Evolutionary conservation across 2,888 invertebrate genomes (phyloP).

Genomic region (Choristoneura rosaceana): DNA sequence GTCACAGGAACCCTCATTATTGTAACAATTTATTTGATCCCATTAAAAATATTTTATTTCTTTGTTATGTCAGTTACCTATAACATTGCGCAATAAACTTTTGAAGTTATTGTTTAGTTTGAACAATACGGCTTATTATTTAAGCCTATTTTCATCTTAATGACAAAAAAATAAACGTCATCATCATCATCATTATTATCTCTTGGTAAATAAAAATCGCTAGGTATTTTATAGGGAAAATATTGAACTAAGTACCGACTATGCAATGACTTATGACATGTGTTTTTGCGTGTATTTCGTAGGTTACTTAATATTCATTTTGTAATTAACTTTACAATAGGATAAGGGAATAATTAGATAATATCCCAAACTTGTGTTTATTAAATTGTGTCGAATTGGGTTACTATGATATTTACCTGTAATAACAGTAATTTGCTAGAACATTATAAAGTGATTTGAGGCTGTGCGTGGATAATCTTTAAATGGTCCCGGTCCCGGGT

Average conservation of each 20-base stretch:
- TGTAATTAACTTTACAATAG: neutral
- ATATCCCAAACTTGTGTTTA: neutral
- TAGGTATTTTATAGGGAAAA: neutral
- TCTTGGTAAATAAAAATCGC: neutral
- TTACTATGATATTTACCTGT: constrained; percentile 20
- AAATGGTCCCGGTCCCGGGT: constrained; percentile 58
- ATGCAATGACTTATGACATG: neutral
- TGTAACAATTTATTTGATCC: too few species aligned
- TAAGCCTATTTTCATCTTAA: neutral
- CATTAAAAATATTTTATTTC: too few species aligned
- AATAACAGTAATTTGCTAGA: constrained; percentile 53
- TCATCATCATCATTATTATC: neutral
- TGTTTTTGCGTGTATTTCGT: neutral
- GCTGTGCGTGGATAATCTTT: constrained; percentile 62
- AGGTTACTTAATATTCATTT: neutral
- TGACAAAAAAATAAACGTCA: neutral
- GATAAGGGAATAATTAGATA: neutral
- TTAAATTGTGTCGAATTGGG: constrained; percentile 25
- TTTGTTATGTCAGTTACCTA: too few species aligned
- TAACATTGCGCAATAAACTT: too few species aligned
- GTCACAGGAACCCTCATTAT: too few species aligned
- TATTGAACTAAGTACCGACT: neutral
- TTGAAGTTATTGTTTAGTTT: neutral
- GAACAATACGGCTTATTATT: neutral
- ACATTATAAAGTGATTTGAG: constrained; percentile 71